Evolutionary conservation across 1,140 invertebrate genomes (phyloP).

Genomic region (Akabosia matsudoensis): DNA sequence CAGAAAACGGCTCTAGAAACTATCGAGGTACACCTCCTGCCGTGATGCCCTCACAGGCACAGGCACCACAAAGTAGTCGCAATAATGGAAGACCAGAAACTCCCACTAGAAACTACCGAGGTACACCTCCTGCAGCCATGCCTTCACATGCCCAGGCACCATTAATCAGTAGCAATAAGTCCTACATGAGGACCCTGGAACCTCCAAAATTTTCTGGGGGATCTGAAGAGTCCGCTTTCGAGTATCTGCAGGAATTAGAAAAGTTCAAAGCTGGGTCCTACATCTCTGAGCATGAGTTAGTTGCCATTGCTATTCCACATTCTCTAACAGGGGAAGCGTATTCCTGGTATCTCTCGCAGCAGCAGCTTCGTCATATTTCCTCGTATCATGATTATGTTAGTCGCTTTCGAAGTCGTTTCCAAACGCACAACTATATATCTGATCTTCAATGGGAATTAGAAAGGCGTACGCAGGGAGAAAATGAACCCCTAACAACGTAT

Average conservation of each 20-base stretch:
- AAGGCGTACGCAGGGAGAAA: slow-evolving; percentile 2
- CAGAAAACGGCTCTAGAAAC: no score
- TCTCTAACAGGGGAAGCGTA: slow-evolving; percentile 30
- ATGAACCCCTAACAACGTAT: slow-evolving; percentile 23
- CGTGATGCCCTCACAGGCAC: no score
- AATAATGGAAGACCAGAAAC: no score
- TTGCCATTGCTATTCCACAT: slow-evolving; percentile 19
- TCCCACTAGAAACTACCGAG: no score
- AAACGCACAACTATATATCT: slow-evolving; percentile 10
- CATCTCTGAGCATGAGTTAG: slow-evolving; percentile 10
- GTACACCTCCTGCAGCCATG: no score
- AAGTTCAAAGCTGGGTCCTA: slow-evolving; percentile 21
- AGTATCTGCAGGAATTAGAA: slow-evolving; percentile 35
- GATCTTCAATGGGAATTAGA: slow-evolving; percentile 26
- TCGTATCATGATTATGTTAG: neutral
- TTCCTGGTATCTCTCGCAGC: slow-evolving; percentile 15
- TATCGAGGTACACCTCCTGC: no score
- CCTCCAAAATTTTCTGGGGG: slow-evolving; percentile 29
- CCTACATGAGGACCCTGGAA: neutral
- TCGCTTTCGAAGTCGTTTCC: slow-evolving; percentile 24
- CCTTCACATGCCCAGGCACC: no score
- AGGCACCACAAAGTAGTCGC: no score
- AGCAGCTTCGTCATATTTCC: slow-evolving; percentile 4
- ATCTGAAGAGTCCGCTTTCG: slow-evolving; percentile 25
- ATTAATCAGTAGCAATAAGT: no score